Evolutionary conservation across 2,113 vertebrate genomes (phyloP), one percentile per base, ranked within the genome.

Genomic region (Syrrhaptes paradoxus): DNA sequence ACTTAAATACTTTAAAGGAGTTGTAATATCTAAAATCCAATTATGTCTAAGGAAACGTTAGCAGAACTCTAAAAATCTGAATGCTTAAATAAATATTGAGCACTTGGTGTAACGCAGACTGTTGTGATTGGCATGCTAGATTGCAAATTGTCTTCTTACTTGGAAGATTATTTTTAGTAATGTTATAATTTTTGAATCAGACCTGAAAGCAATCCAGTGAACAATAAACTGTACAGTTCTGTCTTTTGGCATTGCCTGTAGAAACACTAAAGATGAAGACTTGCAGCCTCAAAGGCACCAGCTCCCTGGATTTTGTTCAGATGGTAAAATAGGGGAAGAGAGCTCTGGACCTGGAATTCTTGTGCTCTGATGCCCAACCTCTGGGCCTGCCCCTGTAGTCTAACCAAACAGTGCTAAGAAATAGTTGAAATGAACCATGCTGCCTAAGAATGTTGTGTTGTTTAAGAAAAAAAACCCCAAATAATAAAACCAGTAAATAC

Each of bases 91-190:
- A 74, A 84, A 74, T 87, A 74, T 1, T 20, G 41, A 58, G 36
- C 52, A 18, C 28, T 66, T 82, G 26, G 6, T 74, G 59, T 71
- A 66, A 34, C 36, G 46, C 51, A 87, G 32, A 13, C 67, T 90
- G 86, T 75, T 94, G 77, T 62, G 93, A 87, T 89, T 93, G 77
- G 70, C 81, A 54, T 63, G 43, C 76, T 84, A 9, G 70, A 22
- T 62, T 85, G 32, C 52, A 79, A 45, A 75, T 85, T 59, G 20
- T 93, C 32, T 81, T 70, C 25, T 79, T 76, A n/a, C n/a, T 84
- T 70, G 65, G 36, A 63, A 63, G 28, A 59, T 78, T 67, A 89
- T 92, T 94, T 93, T 95, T 92, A 75, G 66, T 68, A 74, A 24
- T 43, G 16, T 48, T 89, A 22, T 1, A 79, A 0, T 72, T 92